Conservation (phyloP, 2,888 invertebrate genomes). For the Drosophila stalkeri region DNA sequence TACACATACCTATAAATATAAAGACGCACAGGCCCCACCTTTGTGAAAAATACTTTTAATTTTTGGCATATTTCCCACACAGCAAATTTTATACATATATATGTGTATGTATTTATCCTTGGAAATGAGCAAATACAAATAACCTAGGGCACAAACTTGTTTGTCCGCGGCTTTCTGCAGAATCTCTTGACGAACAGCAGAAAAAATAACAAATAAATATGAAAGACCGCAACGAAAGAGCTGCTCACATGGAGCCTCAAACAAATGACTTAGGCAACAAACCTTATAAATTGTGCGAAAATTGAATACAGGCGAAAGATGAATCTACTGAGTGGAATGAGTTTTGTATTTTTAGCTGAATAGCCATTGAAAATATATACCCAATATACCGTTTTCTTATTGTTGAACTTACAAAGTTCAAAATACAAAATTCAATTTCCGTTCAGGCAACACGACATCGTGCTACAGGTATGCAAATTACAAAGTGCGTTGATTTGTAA, state of each 20-base stretch:
- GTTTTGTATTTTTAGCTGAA: slow-evolving; percentile 11
- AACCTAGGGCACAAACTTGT: slow-evolving; percentile 60
- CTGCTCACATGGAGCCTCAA: slow-evolving; percentile 19
- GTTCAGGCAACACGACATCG: slow-evolving; percentile 63
- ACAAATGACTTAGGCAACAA: slow-evolving; percentile 50
- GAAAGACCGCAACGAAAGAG: neutral
- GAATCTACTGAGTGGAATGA: neutral
- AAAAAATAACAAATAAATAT: slow-evolving; percentile 25
- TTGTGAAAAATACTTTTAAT: slow-evolving; percentile 43
- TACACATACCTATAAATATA: neutral
- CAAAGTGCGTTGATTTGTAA: slow-evolving; percentile 62
- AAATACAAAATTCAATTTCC: slow-evolving; percentile 34
- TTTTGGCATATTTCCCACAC: slow-evolving; percentile 56
- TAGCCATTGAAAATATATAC: slow-evolving; percentile 4
- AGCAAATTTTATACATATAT: slow-evolving; percentile 16
- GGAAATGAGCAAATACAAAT: slow-evolving; percentile 63
- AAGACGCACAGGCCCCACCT: slow-evolving; percentile 47
- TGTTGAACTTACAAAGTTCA: slow-evolving; percentile 32
- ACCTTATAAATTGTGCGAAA: slow-evolving; percentile 37
- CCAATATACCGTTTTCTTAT: neutral
- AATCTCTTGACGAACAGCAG: slow-evolving; percentile 48
- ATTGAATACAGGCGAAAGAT: slow-evolving; percentile 16
- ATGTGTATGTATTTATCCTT: slow-evolving; percentile 56
- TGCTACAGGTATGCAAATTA: slow-evolving; percentile 64
- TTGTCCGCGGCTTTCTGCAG: slow-evolving; percentile 60